phyloP scores from a whole-genome alignment of 2,888 invertebrate species.

The Mythimna pallens region DNA sequence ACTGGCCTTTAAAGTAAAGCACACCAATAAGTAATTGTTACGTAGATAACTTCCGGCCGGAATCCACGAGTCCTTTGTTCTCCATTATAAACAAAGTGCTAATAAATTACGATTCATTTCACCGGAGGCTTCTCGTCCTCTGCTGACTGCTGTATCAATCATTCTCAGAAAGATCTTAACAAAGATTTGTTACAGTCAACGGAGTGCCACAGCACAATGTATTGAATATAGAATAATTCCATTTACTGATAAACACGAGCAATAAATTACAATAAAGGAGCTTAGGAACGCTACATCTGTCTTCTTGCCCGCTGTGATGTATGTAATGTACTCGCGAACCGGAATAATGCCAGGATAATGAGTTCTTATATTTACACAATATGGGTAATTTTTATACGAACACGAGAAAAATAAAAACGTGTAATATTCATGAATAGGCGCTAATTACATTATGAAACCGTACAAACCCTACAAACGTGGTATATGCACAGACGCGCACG shows the following conservation, averaged over 20 bases:
- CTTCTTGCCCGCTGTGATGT: conserved; percentile 54
- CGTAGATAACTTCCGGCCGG: conserved; percentile 74
- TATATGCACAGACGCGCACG: conserved; percentile 49
- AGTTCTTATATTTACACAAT: conserved; percentile 52
- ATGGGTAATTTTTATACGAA: conserved; percentile 54
- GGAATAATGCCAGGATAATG: conserved; percentile 59
- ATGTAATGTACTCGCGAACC: conserved; percentile 43
- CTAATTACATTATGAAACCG: conserved; percentile 63
- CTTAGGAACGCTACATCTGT: conserved; percentile 61
- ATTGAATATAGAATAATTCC: conserved; percentile 74
- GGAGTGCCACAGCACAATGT: conserved; percentile 70
- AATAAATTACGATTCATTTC: conserved; percentile 82
- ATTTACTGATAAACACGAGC: conserved; percentile 69
- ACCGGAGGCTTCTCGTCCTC: conserved; percentile 76
- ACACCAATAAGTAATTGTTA: conserved; percentile 79
- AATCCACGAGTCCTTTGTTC: conserved; percentile 77
- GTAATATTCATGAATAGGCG: conserved; percentile 62
- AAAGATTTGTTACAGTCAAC: conserved; percentile 83
- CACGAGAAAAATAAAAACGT: conserved; percentile 55
- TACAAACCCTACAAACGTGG: conserved; percentile 48
- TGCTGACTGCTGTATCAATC: conserved; percentile 80
- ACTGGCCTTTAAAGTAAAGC: conserved; percentile 55
- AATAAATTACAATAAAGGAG: conserved; percentile 69
- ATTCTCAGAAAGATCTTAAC: conserved; percentile 77
- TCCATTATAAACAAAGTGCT: conserved; percentile 79